Base-by-base conservation (phyloP, 2,888 invertebrate species). In the Rotaria sp. region DNA sequence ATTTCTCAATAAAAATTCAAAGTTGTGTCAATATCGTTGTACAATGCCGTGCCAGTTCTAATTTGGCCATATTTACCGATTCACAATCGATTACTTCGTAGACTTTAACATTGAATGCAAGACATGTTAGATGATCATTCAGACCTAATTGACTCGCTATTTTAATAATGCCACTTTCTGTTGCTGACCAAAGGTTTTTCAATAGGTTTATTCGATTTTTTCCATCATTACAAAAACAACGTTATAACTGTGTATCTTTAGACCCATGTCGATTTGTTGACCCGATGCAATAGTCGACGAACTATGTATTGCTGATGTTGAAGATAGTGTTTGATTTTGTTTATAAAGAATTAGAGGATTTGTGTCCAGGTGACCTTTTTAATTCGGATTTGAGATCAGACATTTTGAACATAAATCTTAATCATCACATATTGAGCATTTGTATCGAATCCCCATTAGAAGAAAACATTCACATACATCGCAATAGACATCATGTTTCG, bases 141-240 rank as follows among this genome's bases (percentile, higher is more conserved):
- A 74, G 21, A 18, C 74, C 74, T 38, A 74, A 38, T 8, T 74
- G 74, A 38, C 10, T 11, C 2, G 38, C 74, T 0, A 74, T 74
- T 74, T 74, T 74, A 7, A 74, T 38, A 1, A 74, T 74, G 4
- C 74, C 74, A 35, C 74, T 35, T 74, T 74, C 38, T 11, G 74
- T 74, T 74, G 74, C 74, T 74, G 74, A 13, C 74, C 74, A 74
- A 74, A 35, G 74, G 21, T 74, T 74, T 38, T 74, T 74, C 7
- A 38, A 35, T 0, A 15, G 35, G 38, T 74, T 74, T 11, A 74
- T 30, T 38, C 74, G 30, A 8, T 38, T 74, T 15, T 74, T 35
- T 3, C 15, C 11, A 11, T 74, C 74, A 38, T 30, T 38, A 21
- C 74, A 2, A 74, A n/a, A 35, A 74, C 21, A 15, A 74, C 8